Evolutionary conservation across 2,113 vertebrate genomes (phyloP).

Genomic region (Alethe diademata): DNA sequence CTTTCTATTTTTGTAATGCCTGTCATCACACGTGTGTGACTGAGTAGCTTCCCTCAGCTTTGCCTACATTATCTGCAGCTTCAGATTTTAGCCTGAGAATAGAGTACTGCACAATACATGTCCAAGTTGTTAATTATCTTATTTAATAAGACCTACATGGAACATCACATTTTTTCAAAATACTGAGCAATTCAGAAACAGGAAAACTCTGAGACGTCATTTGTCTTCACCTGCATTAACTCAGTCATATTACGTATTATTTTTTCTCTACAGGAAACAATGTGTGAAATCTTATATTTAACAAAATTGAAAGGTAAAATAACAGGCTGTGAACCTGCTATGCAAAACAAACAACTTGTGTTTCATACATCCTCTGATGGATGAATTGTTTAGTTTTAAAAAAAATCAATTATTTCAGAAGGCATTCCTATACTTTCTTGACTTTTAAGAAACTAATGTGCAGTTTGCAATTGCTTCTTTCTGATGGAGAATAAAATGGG

Average conservation of each 20-base stretch:
- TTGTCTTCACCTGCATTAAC: not conserved
- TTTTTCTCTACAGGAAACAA: not conserved
- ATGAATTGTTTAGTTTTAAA: not conserved
- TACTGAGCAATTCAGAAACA: not conserved
- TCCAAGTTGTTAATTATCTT: not conserved
- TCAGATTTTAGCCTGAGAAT: not conserved
- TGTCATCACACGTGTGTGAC: not conserved
- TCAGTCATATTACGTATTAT: not conserved
- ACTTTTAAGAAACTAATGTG: not conserved
- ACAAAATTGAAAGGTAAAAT: not conserved
- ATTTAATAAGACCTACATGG: not conserved
- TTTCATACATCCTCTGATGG: not conserved
- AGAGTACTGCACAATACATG: not conserved
- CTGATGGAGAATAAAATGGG: not conserved
- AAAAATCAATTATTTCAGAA: not conserved
- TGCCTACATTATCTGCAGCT: not conserved
- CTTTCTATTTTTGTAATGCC: not conserved
- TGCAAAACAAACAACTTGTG: not conserved
- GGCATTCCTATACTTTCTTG: not conserved
- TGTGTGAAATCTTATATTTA: not conserved
- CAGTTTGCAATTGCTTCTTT: not conserved
- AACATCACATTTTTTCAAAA: not conserved
- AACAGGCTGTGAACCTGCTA: not conserved
- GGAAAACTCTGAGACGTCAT: not conserved
- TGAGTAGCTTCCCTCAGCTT: not conserved